These are phyloP conservation scores for Hypanus sabinus DNA, from an alignment of 2,113 vertebrate species.

Conservation along the genomic window DNA sequence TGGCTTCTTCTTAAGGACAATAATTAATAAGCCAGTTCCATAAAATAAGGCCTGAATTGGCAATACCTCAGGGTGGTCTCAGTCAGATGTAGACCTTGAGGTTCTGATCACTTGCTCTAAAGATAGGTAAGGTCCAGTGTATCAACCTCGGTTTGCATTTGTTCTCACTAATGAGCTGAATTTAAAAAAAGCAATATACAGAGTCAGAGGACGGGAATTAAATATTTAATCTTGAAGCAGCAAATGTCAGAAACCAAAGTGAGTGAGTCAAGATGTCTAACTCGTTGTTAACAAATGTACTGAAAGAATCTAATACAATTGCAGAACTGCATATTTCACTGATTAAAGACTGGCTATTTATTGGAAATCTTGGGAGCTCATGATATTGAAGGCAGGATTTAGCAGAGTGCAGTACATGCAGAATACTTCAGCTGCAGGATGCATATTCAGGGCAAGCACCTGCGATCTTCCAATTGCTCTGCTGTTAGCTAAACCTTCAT, in stretches of 20 bases:
- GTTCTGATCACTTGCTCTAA: constrained; percentile 30
- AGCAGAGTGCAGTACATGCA: not conserved
- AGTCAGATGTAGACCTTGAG: not conserved
- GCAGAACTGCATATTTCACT: not conserved
- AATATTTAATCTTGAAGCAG: not conserved
- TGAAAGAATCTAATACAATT: not conserved
- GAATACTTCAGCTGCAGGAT: not conserved
- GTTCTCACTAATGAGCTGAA: not conserved
- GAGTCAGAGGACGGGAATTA: not conserved
- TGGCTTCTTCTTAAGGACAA: constrained; percentile 85
- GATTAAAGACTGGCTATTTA: not conserved
- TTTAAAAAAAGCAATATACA: not conserved
- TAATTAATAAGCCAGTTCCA: constrained; percentile 97
- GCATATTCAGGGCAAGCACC: not conserved
- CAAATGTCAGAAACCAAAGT: not conserved
- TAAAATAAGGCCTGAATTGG: constrained; percentile 91
- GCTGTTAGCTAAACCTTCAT: not conserved
- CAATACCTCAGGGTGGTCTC: constrained; percentile 72
- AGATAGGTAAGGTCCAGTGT: constrained; percentile 22
- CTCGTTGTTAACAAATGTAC: not conserved
- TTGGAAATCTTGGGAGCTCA: not conserved
- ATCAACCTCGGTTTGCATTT: constrained; percentile 30
- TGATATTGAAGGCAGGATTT: not conserved
- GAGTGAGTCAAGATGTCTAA: not conserved
- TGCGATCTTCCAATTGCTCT: not conserved